Base-by-base conservation (phyloP, 2,797 vertebrate species). In the Rhynchotus rufescens region DNA sequence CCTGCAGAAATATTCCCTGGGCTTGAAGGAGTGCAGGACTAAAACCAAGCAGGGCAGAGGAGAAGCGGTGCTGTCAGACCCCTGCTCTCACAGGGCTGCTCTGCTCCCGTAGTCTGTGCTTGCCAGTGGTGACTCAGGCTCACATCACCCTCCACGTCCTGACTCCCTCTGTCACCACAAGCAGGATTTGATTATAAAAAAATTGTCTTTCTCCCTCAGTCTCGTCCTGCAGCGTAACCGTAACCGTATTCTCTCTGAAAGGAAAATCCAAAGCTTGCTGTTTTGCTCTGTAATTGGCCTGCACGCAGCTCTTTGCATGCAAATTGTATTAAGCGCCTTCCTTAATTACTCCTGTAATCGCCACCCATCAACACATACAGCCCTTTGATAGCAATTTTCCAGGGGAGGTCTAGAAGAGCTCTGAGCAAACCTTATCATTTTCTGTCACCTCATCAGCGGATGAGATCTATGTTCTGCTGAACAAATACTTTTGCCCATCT, bases 401-500 rank as follows among this genome's bases (percentile, higher is more conserved):
- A 60, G 78, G 25, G 56, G 67, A 62, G 22, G 38, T 21, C 64
- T 66, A 22, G 30, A 32, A 32, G 44, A 67, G 19, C 60, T 83
- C 71, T 15, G 54, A 88, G 57, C 40, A 87, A 90, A 84, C 62
- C 51, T 88, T 56, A 64, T 47, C 8, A 38, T 83, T 38, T 85
- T 77, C 79, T 92, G 47, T 92, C 90, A 90, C 88, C 76, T 90
- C 93, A 71, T 91, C 93, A 87, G 10, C 38, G 79, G 81, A 52
- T 64, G 81, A 93, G 56, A 66, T 93, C 84, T 80, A 1, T 83
- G 73, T 81, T 91, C 81, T 87, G 92, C 84, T 90, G 75, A 88
- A 73, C 69, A 91, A 92, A 91, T 69, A 60, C 38, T 90, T 85
- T 49, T 88, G 88, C 86, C 90, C 56, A 75, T 83, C 92, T 95